These are phyloP conservation scores for Spatulosminthurus flaviceps DNA, from an alignment of 2,888 invertebrate genomes.

Conservation along the genomic window DNA sequence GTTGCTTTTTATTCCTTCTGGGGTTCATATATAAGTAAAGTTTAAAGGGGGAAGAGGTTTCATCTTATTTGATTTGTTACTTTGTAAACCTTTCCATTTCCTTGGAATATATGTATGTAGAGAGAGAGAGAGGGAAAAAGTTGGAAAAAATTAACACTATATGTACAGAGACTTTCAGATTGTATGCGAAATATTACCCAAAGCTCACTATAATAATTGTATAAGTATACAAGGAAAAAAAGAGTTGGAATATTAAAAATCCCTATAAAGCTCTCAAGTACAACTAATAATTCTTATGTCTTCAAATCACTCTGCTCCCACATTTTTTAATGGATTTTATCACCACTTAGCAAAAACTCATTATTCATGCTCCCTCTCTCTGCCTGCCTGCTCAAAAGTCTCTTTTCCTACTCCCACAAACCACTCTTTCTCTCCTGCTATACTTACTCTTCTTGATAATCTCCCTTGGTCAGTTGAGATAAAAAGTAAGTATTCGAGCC, in stretches of 20 bases:
- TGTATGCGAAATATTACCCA: too few relatives aligned
- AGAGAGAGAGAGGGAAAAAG: not conserved
- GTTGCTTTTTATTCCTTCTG: slow-evolving; percentile 33
- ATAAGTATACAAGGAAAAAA: too few relatives aligned
- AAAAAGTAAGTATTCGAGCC: too few relatives aligned
- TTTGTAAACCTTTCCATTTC: slow-evolving; percentile 36
- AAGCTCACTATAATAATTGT: too few relatives aligned
- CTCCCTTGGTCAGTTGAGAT: too few relatives aligned
- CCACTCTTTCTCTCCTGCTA: not conserved
- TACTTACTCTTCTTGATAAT: too few relatives aligned
- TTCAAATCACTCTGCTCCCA: slow-evolving; percentile 13
- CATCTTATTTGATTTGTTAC: slow-evolving; percentile 32
- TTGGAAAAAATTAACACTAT: slow-evolving; percentile 3
- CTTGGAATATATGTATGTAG: not conserved
- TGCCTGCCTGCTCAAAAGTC: not conserved
- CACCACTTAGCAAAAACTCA: slow-evolving; percentile 13
- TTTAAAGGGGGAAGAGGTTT: slow-evolving; percentile 37
- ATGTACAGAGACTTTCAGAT: too few relatives aligned
- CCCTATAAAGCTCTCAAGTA: not conserved
- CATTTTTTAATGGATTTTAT: slow-evolving; percentile 7
- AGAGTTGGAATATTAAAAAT: too few relatives aligned
- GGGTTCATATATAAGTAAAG: slow-evolving; percentile 15
- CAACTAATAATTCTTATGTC: not conserved
- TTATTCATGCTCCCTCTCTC: not conserved
- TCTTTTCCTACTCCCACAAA: not conserved